Base-by-base conservation (phyloP, 2,113 vertebrate genomes). In the Oxygymnocypris stewartii region DNA sequence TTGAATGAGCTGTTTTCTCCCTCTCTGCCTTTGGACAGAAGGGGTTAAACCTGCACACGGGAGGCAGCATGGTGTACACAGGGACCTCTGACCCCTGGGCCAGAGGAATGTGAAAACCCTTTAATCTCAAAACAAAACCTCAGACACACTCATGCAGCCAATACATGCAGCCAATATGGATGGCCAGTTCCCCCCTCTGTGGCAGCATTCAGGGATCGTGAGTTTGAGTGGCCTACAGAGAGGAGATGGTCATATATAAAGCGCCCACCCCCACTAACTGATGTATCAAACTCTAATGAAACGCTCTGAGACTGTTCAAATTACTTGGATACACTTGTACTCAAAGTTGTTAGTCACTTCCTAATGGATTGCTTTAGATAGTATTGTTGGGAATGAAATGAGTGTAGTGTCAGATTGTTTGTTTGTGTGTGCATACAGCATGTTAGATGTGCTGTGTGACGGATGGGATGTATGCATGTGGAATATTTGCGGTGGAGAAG, bases 91-190 rank as follows among this genome's bases (percentile, higher is more conserved):
- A 95, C 93, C 93, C 67, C 86, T 67, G 25, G 85, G 93, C 92
- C 89, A 93, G 93, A 94, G 94, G 94, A 95, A 95, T 95, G 94
- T 94, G 93, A 93, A 95, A 95, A 93, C 93, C 93, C 94, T 94
- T 95, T 95, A 92, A 95, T 95, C 94, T 93, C 90, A 89, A 93
- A 94, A 93, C 93, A 93, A 93, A 93, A 94, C 90, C 74, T 87
- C 91, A 93, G 92, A 94, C 92, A 91, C 93, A 93, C 91, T 90
- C 91, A 63, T 92, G 91, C 90, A 57, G 90, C 42, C n/a, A n/a
- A n/a, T n/a, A n/a, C n/a, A n/a, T n/a, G n/a, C n/a, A n/a, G n/a
- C 42, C 91, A 90, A 89, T 91, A 88, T 88, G 90, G 91, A 89
- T 75, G 90, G 88, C 92, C 89, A 90, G 85, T 88, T 91, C 89